These are phyloP conservation scores for Drosophila macrospina DNA, from an alignment of 2,888 invertebrate genomes.

Conservation along the genomic window DNA sequence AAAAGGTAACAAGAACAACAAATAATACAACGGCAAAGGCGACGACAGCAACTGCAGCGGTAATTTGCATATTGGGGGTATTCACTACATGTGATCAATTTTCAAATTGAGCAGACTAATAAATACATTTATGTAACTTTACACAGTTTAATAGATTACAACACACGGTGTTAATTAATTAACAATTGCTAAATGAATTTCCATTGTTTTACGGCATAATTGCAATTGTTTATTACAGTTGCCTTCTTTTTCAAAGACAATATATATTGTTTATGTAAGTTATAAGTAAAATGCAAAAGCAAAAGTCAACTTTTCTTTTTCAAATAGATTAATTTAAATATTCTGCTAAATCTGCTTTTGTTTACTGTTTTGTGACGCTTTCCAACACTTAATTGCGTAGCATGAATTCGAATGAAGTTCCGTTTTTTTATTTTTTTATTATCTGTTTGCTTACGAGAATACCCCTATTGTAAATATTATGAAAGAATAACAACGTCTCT, in stretches of 20 bases:
- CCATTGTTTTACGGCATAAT: neutral
- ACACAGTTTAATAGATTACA: neutral
- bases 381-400: no score
- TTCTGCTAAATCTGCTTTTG: no score
- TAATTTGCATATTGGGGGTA: conserved; percentile 14
- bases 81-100: neutral
- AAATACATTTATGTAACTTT: neutral
- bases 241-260: conserved; percentile 3
- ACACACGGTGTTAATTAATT: neutral
- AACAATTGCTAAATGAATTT: conserved; percentile 4
- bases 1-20: conserved; percentile 24
- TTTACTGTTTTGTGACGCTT: no score
- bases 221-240: neutral
- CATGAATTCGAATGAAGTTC: no score
- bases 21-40: conserved; percentile 6
- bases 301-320: no score
- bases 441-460: conserved; percentile 22
- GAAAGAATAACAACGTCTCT: conserved; percentile 29
- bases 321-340: no score
- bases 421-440: neutral
- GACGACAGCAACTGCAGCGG: conserved; percentile 19
- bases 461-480: conserved; percentile 37
- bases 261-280: no score
- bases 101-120: neutral
- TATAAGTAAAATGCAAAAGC: no score